Evolutionary conservation across 2,113 vertebrate species (phyloP), one percentile per base, ranked within the genome.

Genomic region (Furnarius figulus): DNA sequence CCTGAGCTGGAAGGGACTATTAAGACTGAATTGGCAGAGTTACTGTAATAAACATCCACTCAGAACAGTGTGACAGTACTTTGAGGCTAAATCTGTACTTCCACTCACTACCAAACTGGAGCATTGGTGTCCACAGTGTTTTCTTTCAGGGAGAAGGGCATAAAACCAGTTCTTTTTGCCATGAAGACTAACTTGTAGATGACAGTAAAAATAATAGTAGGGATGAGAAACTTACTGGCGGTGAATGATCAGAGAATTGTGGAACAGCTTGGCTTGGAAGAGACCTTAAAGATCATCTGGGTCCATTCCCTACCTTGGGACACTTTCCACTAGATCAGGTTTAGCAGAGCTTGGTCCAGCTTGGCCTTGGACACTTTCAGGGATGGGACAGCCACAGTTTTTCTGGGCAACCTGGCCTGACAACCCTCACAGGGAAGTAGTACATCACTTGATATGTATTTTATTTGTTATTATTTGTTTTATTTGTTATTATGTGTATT

Each of bases 271-370:
- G 53, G 61, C 15, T 30, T 5, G 46, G 46, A 24, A 68, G 5
- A 7, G 10, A 33, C 15, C 10, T n/a, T 5, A 30, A 53, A 53
- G 24, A 2, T 17, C 4, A n/a, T 44, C n/a, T 25, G 4, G 3
- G 52, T 62, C 17, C 27, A 18, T 5, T 6, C 5, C 8, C 7
- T 47, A 23, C 47, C 49, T 13, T 28, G 47, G 30, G 75, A 47
- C 76, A 58, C 4, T 6, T 82, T 1, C 33, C 70, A 21, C 13
- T 6, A 0, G 24, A 19, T 52, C 86, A 81, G 44, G 9, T 0
- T 12, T 28, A 52, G 25, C 52, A 53, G 52, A 53, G 33, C 33
- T 59, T 50, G 0, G 0, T n/a, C 75, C 66, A 81, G 0, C 50
- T 50, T 23, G 42, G 12, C 18, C 42, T 73, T 4, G 68, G 68